Percentiles rank a stretch among this genome's conserved stretches.
Conservation (phyloP, 2,797 vertebrate genomes). For the Syndactyla subalaris region DNA sequence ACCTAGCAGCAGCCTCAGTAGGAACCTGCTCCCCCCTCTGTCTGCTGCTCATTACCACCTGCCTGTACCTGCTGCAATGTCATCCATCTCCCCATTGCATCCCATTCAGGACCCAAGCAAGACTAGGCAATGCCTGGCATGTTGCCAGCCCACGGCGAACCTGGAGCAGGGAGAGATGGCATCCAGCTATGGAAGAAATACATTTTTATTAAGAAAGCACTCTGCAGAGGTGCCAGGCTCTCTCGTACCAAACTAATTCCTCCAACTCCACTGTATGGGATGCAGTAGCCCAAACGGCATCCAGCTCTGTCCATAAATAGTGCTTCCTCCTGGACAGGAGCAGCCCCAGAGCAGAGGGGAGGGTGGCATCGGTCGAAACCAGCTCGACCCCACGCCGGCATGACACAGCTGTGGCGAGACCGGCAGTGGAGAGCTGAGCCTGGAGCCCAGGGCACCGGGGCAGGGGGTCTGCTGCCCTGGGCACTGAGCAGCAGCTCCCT, state of each 20-base stretch:
- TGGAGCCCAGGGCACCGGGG: background rate
- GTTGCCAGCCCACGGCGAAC: fast-evolving
- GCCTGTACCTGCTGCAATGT: background rate
- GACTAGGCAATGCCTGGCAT: fast-evolving
- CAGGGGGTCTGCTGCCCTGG: background rate
- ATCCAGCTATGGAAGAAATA: constrained; percentile 31
- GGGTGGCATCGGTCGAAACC: constrained; percentile 53
- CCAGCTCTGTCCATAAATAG: background rate
- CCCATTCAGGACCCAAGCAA: background rate
- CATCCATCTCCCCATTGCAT: background rate
- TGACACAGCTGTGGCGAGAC: background rate
- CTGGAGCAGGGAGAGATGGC: background rate
- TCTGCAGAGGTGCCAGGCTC: constrained; percentile 56
- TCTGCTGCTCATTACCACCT: background rate
- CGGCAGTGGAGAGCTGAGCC: background rate
- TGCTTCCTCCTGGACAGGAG: background rate
- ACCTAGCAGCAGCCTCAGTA: fast-evolving
- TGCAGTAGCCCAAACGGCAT: fast-evolving
- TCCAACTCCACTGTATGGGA: background rate
- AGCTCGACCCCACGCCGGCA: constrained; percentile 52
- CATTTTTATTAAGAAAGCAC: constrained; percentile 67
- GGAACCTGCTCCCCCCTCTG: background rate
- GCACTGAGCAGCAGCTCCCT: background rate
- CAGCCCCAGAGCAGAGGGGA: background rate
- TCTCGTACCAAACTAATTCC: constrained; percentile 27